Percentiles rank a stretch among this genome's conserved stretches.
These are phyloP conservation scores for Amazonetta brasiliensis DNA, from an alignment of 2,797 vertebrate species.

Conservation along the genomic window DNA sequence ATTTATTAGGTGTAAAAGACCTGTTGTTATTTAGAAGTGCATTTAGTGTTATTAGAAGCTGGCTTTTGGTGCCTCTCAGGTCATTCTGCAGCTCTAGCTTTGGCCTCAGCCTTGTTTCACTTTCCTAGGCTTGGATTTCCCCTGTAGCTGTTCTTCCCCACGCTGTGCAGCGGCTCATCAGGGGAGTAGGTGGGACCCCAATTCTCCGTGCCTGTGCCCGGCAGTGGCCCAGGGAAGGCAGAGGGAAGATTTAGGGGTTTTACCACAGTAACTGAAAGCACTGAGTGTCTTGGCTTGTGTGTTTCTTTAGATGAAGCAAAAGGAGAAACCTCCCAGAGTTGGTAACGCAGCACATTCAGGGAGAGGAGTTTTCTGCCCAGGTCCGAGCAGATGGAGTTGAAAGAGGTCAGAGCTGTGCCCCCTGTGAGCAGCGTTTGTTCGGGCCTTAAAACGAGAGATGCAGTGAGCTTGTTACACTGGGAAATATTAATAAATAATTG, in stretches of 20 bases:
- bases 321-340: not conserved
- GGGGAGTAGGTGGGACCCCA: accelerated
- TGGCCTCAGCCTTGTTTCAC: not conserved
- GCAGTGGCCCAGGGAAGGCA: not conserved
- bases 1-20: not conserved
- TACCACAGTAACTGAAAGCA: not conserved
- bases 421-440: slow-evolving; percentile 81
- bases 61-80: not conserved
- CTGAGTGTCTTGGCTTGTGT: not conserved
- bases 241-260: not conserved
- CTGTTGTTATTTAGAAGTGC: not conserved
- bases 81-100: not conserved
- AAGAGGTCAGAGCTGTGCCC: slow-evolving; percentile 68
- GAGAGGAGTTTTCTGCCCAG: not conserved
- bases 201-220: not conserved
- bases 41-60: not conserved
- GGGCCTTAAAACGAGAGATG: slow-evolving; percentile 80
- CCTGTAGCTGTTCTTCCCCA: not conserved
- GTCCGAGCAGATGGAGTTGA: not conserved
- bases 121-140: not conserved
- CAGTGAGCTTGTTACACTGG: slow-evolving; percentile 86
- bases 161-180: not conserved
- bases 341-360: not conserved
- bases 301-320: not conserved
- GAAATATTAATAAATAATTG: slow-evolving; percentile 92